A percentile compares a stretch with the other conserved stretches of the same genome.
Evolutionary conservation across 2,113 vertebrate genomes (phyloP).

Genomic region (Eolophus roseicapilla): DNA sequence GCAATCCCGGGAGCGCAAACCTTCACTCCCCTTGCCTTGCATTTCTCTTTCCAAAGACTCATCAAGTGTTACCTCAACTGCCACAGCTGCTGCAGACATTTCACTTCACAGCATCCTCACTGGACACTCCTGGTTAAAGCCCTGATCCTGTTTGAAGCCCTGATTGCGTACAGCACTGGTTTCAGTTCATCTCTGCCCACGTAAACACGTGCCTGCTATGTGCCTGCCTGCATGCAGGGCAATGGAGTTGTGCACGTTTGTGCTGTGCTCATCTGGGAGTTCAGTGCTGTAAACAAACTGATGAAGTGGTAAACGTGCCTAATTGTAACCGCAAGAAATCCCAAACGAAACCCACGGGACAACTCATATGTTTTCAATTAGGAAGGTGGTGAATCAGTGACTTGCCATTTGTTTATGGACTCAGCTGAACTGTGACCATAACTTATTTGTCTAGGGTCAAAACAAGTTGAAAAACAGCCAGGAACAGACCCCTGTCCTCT

Average conservation of each 20-base stretch:
- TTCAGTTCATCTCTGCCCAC: background rate
- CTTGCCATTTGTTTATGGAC: conserved; percentile 25
- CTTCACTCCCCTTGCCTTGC: background rate
- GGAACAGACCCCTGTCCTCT: background rate
- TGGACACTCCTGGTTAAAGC: background rate
- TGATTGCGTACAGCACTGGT: background rate
- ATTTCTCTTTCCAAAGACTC: background rate
- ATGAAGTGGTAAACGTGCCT: background rate
- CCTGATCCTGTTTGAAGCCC: background rate
- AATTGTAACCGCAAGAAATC: background rate
- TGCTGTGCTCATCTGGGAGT: background rate
- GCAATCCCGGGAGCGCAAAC: background rate
- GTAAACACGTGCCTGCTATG: background rate
- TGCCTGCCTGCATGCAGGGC: background rate
- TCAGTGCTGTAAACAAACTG: conserved; percentile 17
- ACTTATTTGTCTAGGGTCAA: background rate
- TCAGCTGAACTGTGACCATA: background rate
- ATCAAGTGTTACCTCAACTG: background rate
- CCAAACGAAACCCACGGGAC: background rate
- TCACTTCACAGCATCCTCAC: background rate
- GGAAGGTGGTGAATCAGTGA: conserved; percentile 10
- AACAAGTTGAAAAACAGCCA: conserved; percentile 20
- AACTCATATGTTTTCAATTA: conserved; percentile 1
- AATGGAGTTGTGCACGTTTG: background rate
- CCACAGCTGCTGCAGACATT: background rate